Evolutionary conservation across 2,888 invertebrate genomes (phyloP).

Genomic region (Opisthograptis luteolata): DNA sequence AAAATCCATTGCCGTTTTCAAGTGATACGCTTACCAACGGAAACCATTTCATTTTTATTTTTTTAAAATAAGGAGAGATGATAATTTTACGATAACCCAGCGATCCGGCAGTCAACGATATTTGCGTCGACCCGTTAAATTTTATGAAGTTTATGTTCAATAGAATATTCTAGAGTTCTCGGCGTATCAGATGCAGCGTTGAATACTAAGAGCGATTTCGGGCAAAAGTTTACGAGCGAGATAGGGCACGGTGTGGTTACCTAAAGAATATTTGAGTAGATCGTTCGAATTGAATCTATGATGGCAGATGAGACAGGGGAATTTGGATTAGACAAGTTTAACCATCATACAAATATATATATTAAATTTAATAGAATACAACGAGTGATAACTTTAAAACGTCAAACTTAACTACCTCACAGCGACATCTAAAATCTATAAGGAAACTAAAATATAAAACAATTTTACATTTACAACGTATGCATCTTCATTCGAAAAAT

Average conservation of each 20-base stretch:
- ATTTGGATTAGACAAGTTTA: too few species aligned
- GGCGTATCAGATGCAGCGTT: conserved; percentile 12
- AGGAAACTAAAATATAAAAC: too few species aligned
- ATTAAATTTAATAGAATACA: too few species aligned
- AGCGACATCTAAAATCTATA: too few species aligned
- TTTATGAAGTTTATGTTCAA: conserved; percentile 10
- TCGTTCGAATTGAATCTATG: conserved; percentile 7
- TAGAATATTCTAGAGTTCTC: conserved; percentile 14
- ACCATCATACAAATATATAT: too few species aligned
- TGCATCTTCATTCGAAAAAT: too few species aligned
- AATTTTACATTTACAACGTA: too few species aligned
- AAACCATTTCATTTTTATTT: neutral
- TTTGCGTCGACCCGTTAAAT: conserved; percentile 8
- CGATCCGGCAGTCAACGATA: neutral
- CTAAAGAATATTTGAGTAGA: conserved; percentile 2
- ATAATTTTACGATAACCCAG: conserved; percentile 2
- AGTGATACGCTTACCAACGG: too few species aligned
- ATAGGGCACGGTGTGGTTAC: conserved; percentile 16
- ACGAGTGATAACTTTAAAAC: too few species aligned
- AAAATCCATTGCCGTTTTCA: too few species aligned
- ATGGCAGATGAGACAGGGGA: conserved; percentile 3
- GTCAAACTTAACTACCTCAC: too few species aligned
- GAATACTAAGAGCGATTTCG: conserved; percentile 21
- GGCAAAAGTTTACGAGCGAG: conserved; percentile 18
- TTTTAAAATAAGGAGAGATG: too few species aligned